phyloP scores from a whole-genome alignment of 2,797 vertebrate genomes.

The Ambastaia sidthimunki region DNA sequence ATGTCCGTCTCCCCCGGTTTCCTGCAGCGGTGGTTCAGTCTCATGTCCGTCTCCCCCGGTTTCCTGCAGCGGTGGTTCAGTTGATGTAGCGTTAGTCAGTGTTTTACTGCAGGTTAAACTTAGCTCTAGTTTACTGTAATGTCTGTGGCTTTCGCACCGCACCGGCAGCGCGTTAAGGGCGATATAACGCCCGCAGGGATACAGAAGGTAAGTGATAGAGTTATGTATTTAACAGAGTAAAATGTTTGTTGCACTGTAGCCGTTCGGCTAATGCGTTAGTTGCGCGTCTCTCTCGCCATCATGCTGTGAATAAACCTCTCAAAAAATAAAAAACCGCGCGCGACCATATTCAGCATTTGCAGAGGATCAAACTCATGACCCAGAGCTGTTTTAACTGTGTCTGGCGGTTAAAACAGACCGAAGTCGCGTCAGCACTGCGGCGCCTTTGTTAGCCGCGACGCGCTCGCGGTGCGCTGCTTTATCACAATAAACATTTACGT shows the following conservation, averaged over 20 bases:
- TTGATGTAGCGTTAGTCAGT: too few species aligned
- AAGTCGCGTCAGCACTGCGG: too few species aligned
- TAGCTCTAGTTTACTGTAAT: constrained; percentile 68
- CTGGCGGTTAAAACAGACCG: neutral
- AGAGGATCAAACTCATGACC: neutral
- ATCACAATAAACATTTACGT: too few species aligned
- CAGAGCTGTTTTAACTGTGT: neutral
- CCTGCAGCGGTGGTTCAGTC: too few species aligned
- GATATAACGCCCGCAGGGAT: constrained; percentile 97
- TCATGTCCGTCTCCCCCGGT: too few species aligned
- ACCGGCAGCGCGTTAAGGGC: constrained; percentile 94
- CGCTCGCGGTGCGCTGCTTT: neutral
- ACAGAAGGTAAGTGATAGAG: constrained; percentile 88
- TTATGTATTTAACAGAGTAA: too few species aligned
- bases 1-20: too few species aligned
- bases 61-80: too few species aligned
- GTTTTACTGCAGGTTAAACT: constrained; percentile 44
- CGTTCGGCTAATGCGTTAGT: constrained; percentile 19
- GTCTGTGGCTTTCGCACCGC: constrained; percentile 97
- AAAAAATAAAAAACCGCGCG: too few species aligned
- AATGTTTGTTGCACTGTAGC: neutral
- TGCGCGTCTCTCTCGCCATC: constrained; percentile 21
- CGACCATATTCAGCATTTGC: neutral
- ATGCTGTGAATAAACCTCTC: neutral
- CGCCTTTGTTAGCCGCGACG: constrained; percentile 37